phyloP scores from a whole-genome alignment of 2,888 invertebrate species.

The Latrodectus hesperus region DNA sequence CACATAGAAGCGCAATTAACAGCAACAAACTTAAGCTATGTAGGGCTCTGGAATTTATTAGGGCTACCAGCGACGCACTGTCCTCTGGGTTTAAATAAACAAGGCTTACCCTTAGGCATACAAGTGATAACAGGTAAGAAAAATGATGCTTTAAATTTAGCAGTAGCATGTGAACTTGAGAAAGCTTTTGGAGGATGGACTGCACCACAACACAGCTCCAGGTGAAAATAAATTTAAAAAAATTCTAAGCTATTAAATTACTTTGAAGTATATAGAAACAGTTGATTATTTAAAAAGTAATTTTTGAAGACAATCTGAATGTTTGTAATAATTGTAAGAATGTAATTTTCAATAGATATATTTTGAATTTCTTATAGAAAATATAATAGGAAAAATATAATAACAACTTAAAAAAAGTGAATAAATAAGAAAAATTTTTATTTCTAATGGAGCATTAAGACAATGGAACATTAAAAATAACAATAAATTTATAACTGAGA shows the following conservation, averaged over 20 bases:
- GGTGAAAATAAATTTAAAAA: no score
- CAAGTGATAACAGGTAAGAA: neutral
- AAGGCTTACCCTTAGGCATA: neutral
- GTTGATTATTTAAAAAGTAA: no score
- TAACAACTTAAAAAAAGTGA: neutral
- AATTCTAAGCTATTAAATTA: no score
- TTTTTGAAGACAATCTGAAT: no score
- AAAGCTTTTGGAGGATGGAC: neutral
- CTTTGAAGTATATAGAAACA: no score
- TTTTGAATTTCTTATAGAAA: no score
- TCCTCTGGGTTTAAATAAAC: neutral
- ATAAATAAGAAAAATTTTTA: neutral
- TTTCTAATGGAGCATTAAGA: neutral
- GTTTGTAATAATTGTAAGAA: no score
- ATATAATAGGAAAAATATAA: no score
- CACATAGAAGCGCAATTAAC: neutral
- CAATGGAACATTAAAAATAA: neutral
- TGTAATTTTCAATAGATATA: no score
- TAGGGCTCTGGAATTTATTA: neutral
- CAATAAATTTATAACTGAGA: constrained; percentile 6
- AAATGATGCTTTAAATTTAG: neutral
- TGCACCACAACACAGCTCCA: neutral
- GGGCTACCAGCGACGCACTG: neutral
- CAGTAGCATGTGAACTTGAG: neutral
- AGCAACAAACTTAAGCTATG: neutral